Evolutionary conservation across 2,797 vertebrate species (phyloP), one percentile per base, ranked within the genome.

Genomic region (Intellagama lesueurii): DNA sequence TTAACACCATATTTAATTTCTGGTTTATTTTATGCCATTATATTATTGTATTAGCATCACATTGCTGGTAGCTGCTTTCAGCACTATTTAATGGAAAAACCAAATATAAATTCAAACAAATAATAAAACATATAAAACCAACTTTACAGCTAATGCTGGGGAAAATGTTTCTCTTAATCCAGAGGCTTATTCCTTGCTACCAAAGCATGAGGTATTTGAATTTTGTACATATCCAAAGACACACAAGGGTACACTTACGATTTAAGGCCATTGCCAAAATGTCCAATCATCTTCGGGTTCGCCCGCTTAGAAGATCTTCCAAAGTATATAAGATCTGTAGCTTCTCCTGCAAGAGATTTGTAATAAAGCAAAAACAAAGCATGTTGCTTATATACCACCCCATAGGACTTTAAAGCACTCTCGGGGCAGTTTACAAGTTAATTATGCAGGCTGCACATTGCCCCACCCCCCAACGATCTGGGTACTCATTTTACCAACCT

Each of bases 181-280:
- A n/a, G 12, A 64, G 44, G 30, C 17, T n/a, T 56, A 24, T 85
- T 77, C 28, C 32, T 56, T 47, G 40, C 6, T 28, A 24, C 52
- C 28, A 56, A 77, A 3, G 47, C 32, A 6, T 35, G 19, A 56
- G 11, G 22, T 12, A 52, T 78, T 78, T n/a, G 52, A 28, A 77
- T 56, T 35, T 44, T 28, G 35, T 44, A 40, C 17, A 22, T 60
- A 44, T 66, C 40, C 28, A 86, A 76, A 69, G 30, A 52, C 26
- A 83, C 44, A 81, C 82, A 92, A 87, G 60, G 30, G 87, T 22
- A 85, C 40, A 8, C 91, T 92, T 91, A 96, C 93, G 94, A 96
- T 88, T 96, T 96, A 70, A 94, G 95, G 68, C 94, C 96, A 22
- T 96, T 96, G 82, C 95, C 94, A 88, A 95, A 96, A 40, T 52